phyloP scores from a whole-genome alignment of 2,113 vertebrate genomes.

The Steatornis caripensis region DNA sequence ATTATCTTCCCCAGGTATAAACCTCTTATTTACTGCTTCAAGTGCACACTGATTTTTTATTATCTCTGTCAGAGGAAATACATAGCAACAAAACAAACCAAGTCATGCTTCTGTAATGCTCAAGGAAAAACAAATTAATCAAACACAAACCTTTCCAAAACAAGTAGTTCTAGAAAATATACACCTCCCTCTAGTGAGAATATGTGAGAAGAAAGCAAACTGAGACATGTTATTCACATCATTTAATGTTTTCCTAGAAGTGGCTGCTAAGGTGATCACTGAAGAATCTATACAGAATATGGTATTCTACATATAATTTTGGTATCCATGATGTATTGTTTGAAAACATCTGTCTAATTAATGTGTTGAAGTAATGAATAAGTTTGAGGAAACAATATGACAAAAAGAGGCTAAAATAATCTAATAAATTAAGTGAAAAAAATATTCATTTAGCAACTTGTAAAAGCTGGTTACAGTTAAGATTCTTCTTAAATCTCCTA shows the following conservation, averaged over 20 bases:
- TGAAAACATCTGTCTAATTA: neutral
- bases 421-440: neutral
- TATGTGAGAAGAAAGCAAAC: neutral
- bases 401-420: neutral
- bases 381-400: neutral
- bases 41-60: neutral
- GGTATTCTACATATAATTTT: too few relatives aligned
- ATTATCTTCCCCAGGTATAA: neutral
- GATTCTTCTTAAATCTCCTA: neutral
- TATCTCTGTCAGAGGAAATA: neutral
- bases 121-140: neutral
- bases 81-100: neutral
- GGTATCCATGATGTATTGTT: neutral
- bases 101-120: neutral
- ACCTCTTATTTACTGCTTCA: neutral
- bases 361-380: neutral
- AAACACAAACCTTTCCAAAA: neutral
- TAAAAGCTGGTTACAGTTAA: neutral
- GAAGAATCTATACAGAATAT: neutral
- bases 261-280: neutral
- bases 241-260: neutral
- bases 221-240: neutral
- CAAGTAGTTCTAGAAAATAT: neutral
- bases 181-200: neutral
- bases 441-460: neutral